Evolutionary conservation across 2,797 vertebrate genomes (phyloP).

Genomic region (Serranus cabrilla): DNA sequence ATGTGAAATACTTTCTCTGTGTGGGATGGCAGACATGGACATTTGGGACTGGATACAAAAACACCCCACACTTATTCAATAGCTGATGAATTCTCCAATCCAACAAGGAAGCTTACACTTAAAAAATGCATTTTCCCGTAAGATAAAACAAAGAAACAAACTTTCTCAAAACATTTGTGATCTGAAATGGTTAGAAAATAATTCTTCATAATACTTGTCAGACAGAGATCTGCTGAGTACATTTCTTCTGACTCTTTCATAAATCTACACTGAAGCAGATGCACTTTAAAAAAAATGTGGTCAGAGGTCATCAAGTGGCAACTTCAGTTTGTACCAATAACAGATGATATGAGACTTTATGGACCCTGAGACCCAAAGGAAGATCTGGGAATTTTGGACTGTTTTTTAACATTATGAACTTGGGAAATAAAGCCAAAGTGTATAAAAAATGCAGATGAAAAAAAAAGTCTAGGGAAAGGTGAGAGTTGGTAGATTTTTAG

Average conservation of each 20-base stretch:
- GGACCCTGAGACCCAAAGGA: neutral
- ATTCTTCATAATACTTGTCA: conserved; percentile 15
- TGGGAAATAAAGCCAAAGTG: neutral
- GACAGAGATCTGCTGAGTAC: conserved; percentile 28
- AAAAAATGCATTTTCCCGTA: neutral
- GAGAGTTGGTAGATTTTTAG: neutral
- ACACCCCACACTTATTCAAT: conserved; percentile 34
- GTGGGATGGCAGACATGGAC: neutral
- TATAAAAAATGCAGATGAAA: neutral
- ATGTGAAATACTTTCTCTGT: neutral
- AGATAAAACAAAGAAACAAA: conserved; percentile 8
- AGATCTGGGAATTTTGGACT: conserved; percentile 16
- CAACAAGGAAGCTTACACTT: conserved; percentile 6
- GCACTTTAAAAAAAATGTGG: conserved; percentile 19
- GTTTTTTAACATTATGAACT: conserved; percentile 2
- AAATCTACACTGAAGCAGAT: conserved; percentile 33
- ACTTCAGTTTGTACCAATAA: conserved; percentile 29
- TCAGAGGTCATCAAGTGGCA: conserved; percentile 38
- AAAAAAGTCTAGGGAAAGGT: neutral
- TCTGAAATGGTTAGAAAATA: conserved; percentile 1
- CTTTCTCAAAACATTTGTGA: neutral
- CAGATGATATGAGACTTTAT: conserved; percentile 12
- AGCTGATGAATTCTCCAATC: conserved; percentile 24
- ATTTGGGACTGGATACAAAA: conserved; percentile 16
- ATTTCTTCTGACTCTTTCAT: conserved; percentile 32